Evolutionary conservation across 2,113 vertebrate species (phyloP), one percentile per base, ranked within the genome.

Genomic region (Lota lota): DNA sequence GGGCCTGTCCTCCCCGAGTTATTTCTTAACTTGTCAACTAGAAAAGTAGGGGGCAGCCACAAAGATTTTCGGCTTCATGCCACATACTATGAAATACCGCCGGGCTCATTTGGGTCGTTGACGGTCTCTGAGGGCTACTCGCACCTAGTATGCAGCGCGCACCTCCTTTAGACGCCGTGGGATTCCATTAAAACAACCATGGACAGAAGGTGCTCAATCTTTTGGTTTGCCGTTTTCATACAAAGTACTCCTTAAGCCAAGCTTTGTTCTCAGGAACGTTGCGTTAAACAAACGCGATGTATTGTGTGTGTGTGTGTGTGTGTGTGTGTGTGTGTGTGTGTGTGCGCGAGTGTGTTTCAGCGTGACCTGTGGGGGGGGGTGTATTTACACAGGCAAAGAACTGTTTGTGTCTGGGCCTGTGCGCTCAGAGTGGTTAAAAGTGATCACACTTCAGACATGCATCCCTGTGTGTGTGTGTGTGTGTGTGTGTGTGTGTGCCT

Each of bases 31-130:
- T 66, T 66, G 67, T 10, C 12, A 56, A 76, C 73, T 66, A 82
- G 75, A 81, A 75, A 82, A 83, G 79, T 83, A 81, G 83, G 80
- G 79, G 81, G 78, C 56, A 80, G 77, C 72, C 81, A 62, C 80
- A 82, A 74, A 88, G 66, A 71, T 80, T 80, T 74, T 22, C 78
- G 76, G 73, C 79, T 20, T 18, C 61, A 19, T 1, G 71, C 75
- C 79, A 72, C 68, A 19, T 73, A 78, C 69, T 68, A 65, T 75
- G 66, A 79, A 77, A 73, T 22, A 22, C 63, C 63, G 53, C 66
- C 40, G 66, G 77, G 62, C 70, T 79, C 63, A 59, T 75, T 73
- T 62, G 51, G 74, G 66, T 61, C 73, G 72, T 53, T 77, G 82
- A 80, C 66, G 64, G 74, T 71, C 69, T 76, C 74, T 68, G 68